Conservation (phyloP, 2,797 vertebrate species). For the Oceanodroma leucorhoa region DNA sequence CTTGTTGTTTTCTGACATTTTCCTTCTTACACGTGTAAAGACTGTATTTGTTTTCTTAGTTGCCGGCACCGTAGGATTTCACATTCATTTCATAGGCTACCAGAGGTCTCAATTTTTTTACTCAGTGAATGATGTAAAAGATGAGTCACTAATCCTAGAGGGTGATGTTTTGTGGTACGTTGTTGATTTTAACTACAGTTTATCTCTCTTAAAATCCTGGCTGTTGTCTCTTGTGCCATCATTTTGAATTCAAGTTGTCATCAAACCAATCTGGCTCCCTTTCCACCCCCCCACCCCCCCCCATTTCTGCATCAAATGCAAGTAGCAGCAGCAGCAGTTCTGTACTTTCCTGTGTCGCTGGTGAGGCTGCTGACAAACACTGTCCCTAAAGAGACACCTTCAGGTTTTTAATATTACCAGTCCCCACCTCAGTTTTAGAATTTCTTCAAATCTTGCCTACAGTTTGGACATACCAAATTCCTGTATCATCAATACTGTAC, state of each 20-base stretch:
- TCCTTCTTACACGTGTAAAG: background rate
- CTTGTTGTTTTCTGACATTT: background rate
- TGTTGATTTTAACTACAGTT: background rate
- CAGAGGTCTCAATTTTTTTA: background rate
- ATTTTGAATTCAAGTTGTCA: background rate
- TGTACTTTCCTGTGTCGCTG: background rate
- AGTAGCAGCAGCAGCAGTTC: background rate
- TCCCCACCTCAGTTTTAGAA: background rate
- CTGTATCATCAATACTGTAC: background rate
- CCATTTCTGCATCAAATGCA: background rate
- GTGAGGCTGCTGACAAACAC: background rate
- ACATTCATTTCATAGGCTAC: background rate
- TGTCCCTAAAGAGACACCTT: background rate
- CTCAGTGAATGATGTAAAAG: background rate
- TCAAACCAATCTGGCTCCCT: background rate
- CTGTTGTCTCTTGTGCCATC: background rate
- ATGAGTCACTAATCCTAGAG: background rate
- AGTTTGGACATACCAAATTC: background rate
- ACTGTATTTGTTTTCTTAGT: background rate
- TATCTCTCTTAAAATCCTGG: background rate
- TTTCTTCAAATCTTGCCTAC: background rate
- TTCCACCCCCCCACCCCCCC: accelerated
- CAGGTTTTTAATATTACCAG: background rate
- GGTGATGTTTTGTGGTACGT: background rate
- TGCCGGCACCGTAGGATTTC: background rate